phyloP scores from a whole-genome alignment of 2,113 vertebrate species.

The Myxocyprinus asiaticus region DNA sequence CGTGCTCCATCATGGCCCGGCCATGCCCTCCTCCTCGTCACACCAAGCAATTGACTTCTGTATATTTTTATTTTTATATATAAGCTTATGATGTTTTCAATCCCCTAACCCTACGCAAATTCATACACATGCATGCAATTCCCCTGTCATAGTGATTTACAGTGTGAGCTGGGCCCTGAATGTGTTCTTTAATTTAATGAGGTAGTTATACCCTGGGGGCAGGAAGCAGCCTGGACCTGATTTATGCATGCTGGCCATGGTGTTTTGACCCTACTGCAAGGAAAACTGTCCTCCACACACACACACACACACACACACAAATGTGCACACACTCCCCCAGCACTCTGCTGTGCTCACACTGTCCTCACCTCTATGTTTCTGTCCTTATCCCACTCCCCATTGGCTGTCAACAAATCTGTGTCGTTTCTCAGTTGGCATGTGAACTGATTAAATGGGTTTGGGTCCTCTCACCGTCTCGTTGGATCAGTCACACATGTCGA shows the following conservation, averaged over 20 bases:
- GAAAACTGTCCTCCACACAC: slow-evolving; percentile 28
- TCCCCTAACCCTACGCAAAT: neutral
- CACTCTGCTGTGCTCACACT: slow-evolving; percentile 43
- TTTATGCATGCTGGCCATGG: slow-evolving; percentile 58
- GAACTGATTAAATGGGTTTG: slow-evolving; percentile 17
- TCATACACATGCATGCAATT: neutral
- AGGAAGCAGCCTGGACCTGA: slow-evolving; percentile 62
- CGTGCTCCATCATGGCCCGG: too few relatives aligned
- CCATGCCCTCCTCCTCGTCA: too few relatives aligned
- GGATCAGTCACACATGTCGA: neutral
- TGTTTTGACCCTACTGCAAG: slow-evolving; percentile 33
- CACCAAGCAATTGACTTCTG: too few relatives aligned
- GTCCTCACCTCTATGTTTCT: neutral
- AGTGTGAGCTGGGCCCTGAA: slow-evolving; percentile 55
- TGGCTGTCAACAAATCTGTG: slow-evolving; percentile 35
- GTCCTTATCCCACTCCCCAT: slow-evolving; percentile 14
- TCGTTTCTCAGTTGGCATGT: slow-evolving; percentile 36
- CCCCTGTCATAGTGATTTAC: slow-evolving; percentile 64
- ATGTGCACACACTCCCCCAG: slow-evolving; percentile 38
- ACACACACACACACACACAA: slow-evolving; percentile 5
- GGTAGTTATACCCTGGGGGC: slow-evolving; percentile 66
- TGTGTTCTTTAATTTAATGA: slow-evolving; percentile 71
- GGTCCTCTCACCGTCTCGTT: slow-evolving; percentile 1
- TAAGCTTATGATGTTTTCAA: too few relatives aligned
- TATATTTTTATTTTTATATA: neutral